Evolutionary conservation across 2,797 vertebrate species (phyloP), one percentile per base, ranked within the genome.

Genomic region (Labeo calbasu): DNA sequence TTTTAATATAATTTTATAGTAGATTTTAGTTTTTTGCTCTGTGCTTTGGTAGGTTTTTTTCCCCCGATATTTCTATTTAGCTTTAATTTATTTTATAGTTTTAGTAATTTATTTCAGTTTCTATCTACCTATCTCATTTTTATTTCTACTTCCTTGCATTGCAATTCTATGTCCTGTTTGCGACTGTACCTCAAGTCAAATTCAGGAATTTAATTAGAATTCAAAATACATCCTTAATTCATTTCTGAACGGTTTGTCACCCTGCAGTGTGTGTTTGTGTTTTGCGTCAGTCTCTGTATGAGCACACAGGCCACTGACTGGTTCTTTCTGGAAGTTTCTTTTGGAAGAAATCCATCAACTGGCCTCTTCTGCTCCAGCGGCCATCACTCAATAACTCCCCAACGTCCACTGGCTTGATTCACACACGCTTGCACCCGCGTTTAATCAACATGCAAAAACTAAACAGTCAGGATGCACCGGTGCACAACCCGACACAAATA

Each of bases 341-440:
- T 71, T 66, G 17, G 57, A 65, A 69, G 36, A 76, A 66, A 69
- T 81, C 65, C 63, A 85, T 85, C 79, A 81, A 14, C 32, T 75
- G 19, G 28, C 40, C 46, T 25, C 71, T 85, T 81, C 78, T 68
- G 61, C 84, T 81, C 53, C 66, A 76, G 70, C 28, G 57, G 65
- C 63, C 63, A 61, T 85, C 65, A 81, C 79, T 85, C 79, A 77
- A 81, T 85, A 82, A 77, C 81, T 79, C 61, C 63, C 48, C 59
- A 65, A 65, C 3, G 40, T 79, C 79, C 78, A 1, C 68, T 48
- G 46, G 25, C 55, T 72, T 72, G 12, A 59, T 59, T 71, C 79
- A 59, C 36, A 76, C 32, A 43, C 50, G 3, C 21, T 53, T 0
- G 7, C 12, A 59, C 28, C 3, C 51, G 1, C 1, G 50, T 69